Evolutionary conservation across 2,888 invertebrate genomes (phyloP).

Genomic region (Chloromyia formosa): DNA sequence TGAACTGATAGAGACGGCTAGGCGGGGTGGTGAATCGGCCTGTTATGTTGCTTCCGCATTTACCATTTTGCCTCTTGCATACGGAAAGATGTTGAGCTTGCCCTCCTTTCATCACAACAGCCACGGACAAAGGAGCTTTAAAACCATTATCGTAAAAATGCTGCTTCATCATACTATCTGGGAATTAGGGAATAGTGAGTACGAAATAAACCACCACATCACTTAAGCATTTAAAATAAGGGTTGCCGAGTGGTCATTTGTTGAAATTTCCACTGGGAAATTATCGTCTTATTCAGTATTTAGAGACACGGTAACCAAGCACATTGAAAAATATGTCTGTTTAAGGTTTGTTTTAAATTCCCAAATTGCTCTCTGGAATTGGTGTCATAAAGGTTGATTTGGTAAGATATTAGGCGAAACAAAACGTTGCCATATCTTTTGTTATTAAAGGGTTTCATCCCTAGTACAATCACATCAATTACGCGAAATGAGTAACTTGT

Average conservation of each 20-base stretch:
- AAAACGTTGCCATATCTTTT: no score
- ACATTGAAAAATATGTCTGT: no score
- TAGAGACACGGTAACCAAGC: no score
- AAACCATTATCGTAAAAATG: constrained; percentile 43
- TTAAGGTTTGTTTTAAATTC: no score
- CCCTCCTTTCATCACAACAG: neutral
- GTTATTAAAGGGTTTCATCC: no score
- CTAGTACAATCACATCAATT: no score
- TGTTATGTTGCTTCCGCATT: constrained; percentile 29
- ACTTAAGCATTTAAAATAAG: neutral
- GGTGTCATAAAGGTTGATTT: no score
- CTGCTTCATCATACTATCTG: constrained; percentile 41
- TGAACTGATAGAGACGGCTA: neutral
- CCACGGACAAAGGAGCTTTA: constrained; percentile 40
- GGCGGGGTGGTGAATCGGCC: neutral
- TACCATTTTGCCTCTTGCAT: constrained; percentile 27
- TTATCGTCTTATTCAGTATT: neutral
- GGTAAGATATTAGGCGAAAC: no score
- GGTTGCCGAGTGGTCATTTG: constrained; percentile 7
- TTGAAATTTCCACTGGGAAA: neutral
- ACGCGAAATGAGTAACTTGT: no score
- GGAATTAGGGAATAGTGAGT: constrained; percentile 38
- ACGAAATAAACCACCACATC: constrained; percentile 26
- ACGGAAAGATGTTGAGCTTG: neutral
- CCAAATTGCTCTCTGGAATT: no score